Conservation (phyloP, 2,797 vertebrate genomes). For the Delichon dasypus region DNA sequence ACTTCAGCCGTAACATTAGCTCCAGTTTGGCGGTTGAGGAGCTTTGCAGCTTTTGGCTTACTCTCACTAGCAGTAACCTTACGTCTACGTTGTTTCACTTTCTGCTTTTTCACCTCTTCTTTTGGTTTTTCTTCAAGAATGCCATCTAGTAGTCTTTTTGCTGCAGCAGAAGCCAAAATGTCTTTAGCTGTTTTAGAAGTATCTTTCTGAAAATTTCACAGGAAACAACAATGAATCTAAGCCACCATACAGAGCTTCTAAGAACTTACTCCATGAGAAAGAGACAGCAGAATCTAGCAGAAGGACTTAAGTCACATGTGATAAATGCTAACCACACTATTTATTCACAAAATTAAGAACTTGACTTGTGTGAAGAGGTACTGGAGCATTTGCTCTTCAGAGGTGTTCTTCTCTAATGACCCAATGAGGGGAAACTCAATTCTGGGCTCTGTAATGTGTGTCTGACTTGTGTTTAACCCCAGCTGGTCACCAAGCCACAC, state of each 20-base stretch:
- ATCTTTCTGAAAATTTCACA: constrained; percentile 71
- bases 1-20: not conserved
- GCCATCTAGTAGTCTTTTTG: constrained; percentile 78
- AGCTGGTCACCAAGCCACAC: not conserved
- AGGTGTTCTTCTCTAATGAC: not conserved
- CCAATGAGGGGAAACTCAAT: not conserved
- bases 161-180: constrained; percentile 78
- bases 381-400: not conserved
- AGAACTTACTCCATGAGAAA: not conserved
- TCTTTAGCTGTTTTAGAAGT: constrained; percentile 73
- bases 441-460: not conserved
- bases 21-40: constrained; percentile 53
- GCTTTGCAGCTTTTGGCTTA: constrained; percentile 53
- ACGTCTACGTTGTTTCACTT: not conserved
- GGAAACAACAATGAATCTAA: not conserved
- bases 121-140: constrained; percentile 67
- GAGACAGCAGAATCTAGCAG: not conserved
- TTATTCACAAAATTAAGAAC: not conserved
- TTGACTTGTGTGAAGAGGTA: not conserved
- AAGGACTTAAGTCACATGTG: not conserved
- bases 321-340: not conserved
- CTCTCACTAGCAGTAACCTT: not conserved
- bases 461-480: not conserved
- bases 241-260: not conserved
- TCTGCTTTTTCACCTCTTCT: constrained; percentile 70